Evolutionary conservation across 1,140 invertebrate species (phyloP), one percentile per base, ranked within the genome.

Genomic region (Antheraea pernyi): DNA sequence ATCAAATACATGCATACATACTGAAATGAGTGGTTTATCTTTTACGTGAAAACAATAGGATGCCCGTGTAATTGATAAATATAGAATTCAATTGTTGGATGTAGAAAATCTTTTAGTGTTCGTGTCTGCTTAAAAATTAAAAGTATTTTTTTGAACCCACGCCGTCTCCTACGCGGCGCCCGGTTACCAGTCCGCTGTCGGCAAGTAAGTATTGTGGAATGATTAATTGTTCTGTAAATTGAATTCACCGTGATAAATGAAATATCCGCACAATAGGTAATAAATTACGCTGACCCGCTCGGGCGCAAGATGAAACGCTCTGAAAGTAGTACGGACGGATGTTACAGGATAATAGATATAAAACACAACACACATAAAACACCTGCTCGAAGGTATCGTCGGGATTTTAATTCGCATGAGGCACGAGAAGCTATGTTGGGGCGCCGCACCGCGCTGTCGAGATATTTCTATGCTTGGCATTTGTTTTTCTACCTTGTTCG

Each of bases 181-280:
- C 72, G 68, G 71, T 75, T 72, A 80, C 79, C 83, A 79, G 78
- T 80, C 83, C 86, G 82, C 81, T 83, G 88, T 87, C 81, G 82
- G 81, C 85, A 78, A 86, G 81, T 87, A 87, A 85, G 88, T 86
- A 88, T 85, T 88, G 82, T 87, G 81, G 83, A 88, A 91, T 89
- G 88, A 91, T 91, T 89, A 91, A 91, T 91, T 89, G 87, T 89
- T 86, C 84, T 89, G 87, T 89, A 89, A 91, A 89, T 91, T 91
- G 88, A 91, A 91, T 88, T 89, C 86, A 86, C 82, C 83, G 84
- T 91, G 88, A 91, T 91, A 88, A 91, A 91, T 91, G 88, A 91
- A 91, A 91, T 91, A 91, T 91, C 81, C 87, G 77, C 85, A 91
- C 88, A 91, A 91, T 91, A 91, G 87, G 87, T 91, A 89, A 91